A percentile compares a stretch with the other conserved stretches of the same genome.
Evolutionary conservation across 92 coral and sea anemone species (phyloP).

Genomic region (Porites evermanni): DNA sequence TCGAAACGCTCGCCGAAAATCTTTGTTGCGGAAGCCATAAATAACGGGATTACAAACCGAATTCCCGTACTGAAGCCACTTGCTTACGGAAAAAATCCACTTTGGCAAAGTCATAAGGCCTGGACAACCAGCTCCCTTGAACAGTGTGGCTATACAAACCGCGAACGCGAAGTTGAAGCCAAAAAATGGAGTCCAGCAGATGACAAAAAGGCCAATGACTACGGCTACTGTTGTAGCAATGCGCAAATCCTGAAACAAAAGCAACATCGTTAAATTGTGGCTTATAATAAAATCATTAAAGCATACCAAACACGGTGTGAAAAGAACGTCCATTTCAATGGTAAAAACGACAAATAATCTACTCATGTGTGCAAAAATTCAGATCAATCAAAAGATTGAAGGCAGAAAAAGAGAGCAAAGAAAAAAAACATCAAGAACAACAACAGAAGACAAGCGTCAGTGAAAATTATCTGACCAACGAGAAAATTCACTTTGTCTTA

Average conservation of each 20-base stretch:
- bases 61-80: slow-evolving; percentile 87
- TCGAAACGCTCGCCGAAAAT: slow-evolving; percentile 78
- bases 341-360: no score
- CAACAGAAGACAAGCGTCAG: no score
- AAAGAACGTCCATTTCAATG: no score
- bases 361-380: no score
- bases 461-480: no score
- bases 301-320: no score
- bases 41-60: slow-evolving; percentile 84
- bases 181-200: slow-evolving; percentile 85
- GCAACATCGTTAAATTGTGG: background rate
- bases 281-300: background rate
- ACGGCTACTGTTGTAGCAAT: slow-evolving; percentile 90
- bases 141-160: slow-evolving; percentile 31
- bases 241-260: slow-evolving; percentile 75
- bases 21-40: slow-evolving; percentile 86
- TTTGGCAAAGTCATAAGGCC: slow-evolving; percentile 23
- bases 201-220: slow-evolving; percentile 78
- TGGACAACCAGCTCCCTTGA: slow-evolving; percentile 3
- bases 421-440: no score
- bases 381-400: no score
- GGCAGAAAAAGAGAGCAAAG: no score
- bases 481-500: no score
- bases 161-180: slow-evolving; percentile 69
- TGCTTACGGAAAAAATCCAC: slow-evolving; percentile 30